These are phyloP conservation scores for Alauda arvensis DNA, from an alignment of 2,797 vertebrate species.

Conservation along the genomic window DNA sequence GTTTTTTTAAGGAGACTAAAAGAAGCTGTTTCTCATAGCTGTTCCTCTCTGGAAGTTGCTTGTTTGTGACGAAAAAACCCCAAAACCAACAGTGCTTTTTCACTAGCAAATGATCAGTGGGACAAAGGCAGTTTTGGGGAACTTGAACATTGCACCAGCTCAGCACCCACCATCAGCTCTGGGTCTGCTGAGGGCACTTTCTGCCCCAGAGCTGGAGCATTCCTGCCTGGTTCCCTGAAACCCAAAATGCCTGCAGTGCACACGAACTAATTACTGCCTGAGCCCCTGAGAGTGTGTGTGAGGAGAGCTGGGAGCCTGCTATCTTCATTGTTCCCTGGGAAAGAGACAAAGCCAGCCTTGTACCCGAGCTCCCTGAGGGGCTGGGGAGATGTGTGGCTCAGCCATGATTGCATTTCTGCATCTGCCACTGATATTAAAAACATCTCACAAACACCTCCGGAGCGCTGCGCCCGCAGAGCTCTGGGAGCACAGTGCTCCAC, in stretches of 20 bases:
- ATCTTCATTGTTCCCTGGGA: conserved; percentile 23
- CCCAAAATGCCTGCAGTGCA: background rate
- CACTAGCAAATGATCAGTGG: background rate
- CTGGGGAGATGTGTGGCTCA: background rate
- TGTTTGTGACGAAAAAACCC: background rate
- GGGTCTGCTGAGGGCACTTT: background rate
- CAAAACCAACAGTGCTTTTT: background rate
- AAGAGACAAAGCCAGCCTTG: conserved; percentile 45
- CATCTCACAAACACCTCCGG: background rate
- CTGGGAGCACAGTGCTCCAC: background rate
- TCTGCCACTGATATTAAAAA: background rate
- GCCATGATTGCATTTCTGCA: background rate
- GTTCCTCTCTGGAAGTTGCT: background rate
- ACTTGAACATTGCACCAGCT: background rate
- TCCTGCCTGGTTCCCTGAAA: background rate
- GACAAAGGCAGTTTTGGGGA: background rate
- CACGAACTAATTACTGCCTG: background rate
- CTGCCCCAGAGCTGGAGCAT: background rate
- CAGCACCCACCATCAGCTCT: background rate
- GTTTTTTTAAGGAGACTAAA: background rate
- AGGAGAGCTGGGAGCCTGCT: background rate
- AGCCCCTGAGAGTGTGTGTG: background rate
- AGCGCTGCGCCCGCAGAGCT: rapidly evolving
- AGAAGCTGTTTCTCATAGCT: background rate
- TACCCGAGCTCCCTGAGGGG: background rate